Conservation (phyloP, 2,888 invertebrate genomes). For the Yponomeuta evonymella region DNA sequence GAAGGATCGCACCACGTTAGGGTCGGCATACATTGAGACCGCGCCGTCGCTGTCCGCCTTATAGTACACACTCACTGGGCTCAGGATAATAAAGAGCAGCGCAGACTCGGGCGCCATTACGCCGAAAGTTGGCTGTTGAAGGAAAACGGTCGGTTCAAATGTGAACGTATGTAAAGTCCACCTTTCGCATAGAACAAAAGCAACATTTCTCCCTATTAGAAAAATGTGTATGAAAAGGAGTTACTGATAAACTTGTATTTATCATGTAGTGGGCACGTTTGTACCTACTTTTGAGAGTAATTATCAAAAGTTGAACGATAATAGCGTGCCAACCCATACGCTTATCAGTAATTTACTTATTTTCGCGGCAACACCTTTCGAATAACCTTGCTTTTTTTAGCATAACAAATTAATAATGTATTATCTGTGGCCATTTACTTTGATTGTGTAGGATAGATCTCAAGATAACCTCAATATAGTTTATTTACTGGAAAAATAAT, state of each 20-base stretch:
- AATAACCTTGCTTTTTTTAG: conserved; percentile 39
- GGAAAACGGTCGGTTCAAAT: neutral
- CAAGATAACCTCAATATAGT: too few species aligned
- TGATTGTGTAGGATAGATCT: too few species aligned
- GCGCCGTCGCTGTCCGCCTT: conserved; percentile 79
- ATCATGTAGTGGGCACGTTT: neutral
- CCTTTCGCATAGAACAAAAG: too few species aligned
- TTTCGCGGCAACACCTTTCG: neutral
- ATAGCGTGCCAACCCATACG: too few species aligned
- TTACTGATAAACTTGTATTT: neutral
- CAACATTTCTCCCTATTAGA: too few species aligned
- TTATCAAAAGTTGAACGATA: neutral
- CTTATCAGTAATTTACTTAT: conserved; percentile 4
- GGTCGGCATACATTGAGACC: conserved; percentile 94
- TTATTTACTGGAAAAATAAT: too few species aligned
- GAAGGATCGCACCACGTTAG: conserved; percentile 90
- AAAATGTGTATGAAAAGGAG: neutral
- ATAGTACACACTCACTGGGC: conserved; percentile 96
- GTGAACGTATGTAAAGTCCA: neutral
- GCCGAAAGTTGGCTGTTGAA: conserved; percentile 89
- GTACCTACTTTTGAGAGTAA: neutral
- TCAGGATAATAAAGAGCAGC: conserved; percentile 91
- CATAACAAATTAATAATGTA: neutral
- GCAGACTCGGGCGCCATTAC: conserved; percentile 92
- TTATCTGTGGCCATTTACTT: neutral